Evolutionary conservation across 2,888 invertebrate species (phyloP).

Genomic region (Cephus spinipes): DNA sequence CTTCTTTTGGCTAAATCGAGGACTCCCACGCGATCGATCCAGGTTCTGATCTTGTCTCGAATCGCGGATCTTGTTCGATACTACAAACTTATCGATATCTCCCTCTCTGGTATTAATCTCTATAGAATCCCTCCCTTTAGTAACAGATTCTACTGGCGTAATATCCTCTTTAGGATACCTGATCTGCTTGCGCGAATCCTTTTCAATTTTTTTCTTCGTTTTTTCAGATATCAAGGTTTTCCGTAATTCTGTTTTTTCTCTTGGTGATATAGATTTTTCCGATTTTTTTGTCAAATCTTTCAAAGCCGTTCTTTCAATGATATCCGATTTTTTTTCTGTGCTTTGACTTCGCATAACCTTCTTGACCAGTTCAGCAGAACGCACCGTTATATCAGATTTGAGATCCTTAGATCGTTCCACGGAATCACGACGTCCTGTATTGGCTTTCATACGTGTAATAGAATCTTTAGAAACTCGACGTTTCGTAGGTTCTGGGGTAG

Average conservation of each 20-base stretch:
- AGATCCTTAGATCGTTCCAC: background rate
- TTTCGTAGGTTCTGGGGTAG: background rate
- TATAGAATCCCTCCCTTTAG: background rate
- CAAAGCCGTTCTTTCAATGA: background rate
- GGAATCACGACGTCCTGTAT: background rate
- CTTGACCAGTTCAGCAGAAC: background rate
- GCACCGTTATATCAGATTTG: background rate
- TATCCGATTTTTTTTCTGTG: background rate
- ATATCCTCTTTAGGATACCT: background rate
- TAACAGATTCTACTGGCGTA: background rate
- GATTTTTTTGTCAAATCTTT: background rate
- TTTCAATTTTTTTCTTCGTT: background rate
- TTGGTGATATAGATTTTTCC: background rate
- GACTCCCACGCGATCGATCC: background rate
- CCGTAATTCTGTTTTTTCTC: background rate
- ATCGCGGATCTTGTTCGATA: background rate
- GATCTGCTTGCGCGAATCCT: background rate
- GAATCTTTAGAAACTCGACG: background rate
- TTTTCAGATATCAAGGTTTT: background rate
- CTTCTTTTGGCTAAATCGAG: background rate
- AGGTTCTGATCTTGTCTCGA: background rate
- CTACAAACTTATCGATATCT: background rate
- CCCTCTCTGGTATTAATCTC: background rate
- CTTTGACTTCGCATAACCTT: background rate
- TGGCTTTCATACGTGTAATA: background rate